Evolutionary conservation across 53 echinoderm and acorn worm genomes (phyloP), one percentile per base, ranked within the genome.

Genomic region (Echinarachnius parma): DNA sequence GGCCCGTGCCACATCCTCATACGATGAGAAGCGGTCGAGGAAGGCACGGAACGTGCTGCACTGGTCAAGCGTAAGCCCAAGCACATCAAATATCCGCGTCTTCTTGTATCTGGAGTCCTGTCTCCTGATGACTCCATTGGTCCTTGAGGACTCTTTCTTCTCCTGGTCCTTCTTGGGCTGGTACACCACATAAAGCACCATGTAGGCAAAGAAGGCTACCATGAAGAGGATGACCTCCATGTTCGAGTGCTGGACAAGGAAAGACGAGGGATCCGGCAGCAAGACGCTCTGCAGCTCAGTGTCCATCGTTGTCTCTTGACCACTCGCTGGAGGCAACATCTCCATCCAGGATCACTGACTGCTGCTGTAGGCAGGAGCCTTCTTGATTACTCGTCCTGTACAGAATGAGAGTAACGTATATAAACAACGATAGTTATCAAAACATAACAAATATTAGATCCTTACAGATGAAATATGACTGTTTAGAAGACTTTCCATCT

Each of bases 11-110:
- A 95, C 90, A 62, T 95, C 84, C 37, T 87, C 91, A 27, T 87
- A 95, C 8, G 79, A 81, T 21, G 62, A 81, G 64, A 95, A 95
- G 16, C 85, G 62, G 59, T 95, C 96, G 11, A 90, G 78, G 61
- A 95, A 95, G 0, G 96, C 81, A 23, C 81, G 75, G 76, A 95
- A 95, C 13, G 86, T 91, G 34, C 71, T 68, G 79, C 87, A 87
- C 78, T 91, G 84, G 35, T 95, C 81, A 15, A 82, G 39, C 1
- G 87, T 79, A 36, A 95, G 60, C 34, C 96, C 96, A 32, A 95
- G 66, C 28, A 81, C 82, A 31, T 90, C 90, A 61, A 91, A 95
- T 52, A 95, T 78, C 45, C 87, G 84, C 23, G 90, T 87, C 52
- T 81, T 60, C 0, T 70, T 59, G 78, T 86, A 95, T 3, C 75